phyloP scores from a whole-genome alignment of 2,113 vertebrate genomes.

The Pontoporia blainvillei region DNA sequence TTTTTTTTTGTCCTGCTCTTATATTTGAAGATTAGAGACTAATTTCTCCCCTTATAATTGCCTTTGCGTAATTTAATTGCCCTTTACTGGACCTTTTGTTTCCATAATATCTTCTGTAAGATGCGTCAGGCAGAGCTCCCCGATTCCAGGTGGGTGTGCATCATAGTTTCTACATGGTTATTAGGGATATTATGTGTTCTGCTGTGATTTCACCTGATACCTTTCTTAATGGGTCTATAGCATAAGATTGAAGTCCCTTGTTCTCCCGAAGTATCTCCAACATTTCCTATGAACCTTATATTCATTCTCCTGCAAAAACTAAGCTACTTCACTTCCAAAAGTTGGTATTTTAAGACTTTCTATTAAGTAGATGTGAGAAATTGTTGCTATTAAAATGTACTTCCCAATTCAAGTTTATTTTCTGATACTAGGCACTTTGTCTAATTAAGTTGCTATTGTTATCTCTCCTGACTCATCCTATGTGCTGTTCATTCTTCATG shows the following conservation, averaged over 20 bases:
- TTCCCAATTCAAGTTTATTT: neutral
- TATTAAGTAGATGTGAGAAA: neutral
- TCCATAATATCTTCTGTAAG: neutral
- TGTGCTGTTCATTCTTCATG: neutral
- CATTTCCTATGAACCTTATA: neutral
- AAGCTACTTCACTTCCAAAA: neutral
- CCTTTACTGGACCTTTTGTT: neutral
- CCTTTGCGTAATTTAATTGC: neutral
- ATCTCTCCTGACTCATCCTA: neutral
- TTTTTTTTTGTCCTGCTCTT: neutral
- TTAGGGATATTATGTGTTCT: neutral
- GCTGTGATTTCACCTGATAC: neutral
- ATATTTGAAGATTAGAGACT: neutral
- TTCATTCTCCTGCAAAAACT: neutral
- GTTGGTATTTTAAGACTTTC: constrained; percentile 11
- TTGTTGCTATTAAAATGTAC: neutral
- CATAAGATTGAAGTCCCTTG: neutral
- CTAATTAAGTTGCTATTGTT: neutral
- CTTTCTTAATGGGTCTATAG: neutral
- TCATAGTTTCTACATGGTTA: neutral
- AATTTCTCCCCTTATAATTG: neutral
- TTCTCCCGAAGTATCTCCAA: neutral
- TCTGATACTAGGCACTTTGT: neutral
- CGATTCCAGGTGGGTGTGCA: neutral
- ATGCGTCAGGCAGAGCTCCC: neutral